Conservation (phyloP, 2,888 invertebrate species). For the Heliconius cydno region DNA sequence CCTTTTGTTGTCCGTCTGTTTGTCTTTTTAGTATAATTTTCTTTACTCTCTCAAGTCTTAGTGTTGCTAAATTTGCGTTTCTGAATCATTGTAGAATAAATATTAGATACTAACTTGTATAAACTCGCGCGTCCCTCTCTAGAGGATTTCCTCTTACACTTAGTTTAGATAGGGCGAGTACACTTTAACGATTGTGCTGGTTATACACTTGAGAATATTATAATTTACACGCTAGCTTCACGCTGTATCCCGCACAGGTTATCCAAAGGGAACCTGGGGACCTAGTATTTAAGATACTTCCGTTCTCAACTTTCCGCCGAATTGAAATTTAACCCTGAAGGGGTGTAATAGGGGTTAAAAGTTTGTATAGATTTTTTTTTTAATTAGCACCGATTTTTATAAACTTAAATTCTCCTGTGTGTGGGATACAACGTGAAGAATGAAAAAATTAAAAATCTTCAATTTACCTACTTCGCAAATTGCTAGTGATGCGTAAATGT, state of each 20-base stretch:
- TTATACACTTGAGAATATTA: not conserved
- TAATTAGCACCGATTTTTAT: too few species aligned
- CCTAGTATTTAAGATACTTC: too few species aligned
- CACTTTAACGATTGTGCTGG: slow-evolving; percentile 36
- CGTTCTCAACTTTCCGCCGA: too few species aligned
- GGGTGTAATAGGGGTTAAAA: too few species aligned
- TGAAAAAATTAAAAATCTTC: too few species aligned
- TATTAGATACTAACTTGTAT: not conserved
- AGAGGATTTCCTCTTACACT: slow-evolving; percentile 62
- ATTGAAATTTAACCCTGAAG: too few species aligned
- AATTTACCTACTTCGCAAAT: not conserved
- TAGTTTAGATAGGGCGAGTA: slow-evolving; percentile 57
- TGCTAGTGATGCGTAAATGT: not conserved
- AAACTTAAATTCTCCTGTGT: too few species aligned
- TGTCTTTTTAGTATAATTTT: too few species aligned
- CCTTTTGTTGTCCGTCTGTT: too few species aligned
- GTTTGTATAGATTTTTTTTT: too few species aligned
- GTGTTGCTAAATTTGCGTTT: not conserved
- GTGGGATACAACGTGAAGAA: not conserved
- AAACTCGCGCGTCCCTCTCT: slow-evolving; percentile 47
- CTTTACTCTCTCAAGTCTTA: not conserved
- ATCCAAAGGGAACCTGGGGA: too few species aligned
- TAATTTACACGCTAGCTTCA: not conserved
- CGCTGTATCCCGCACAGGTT: not conserved
- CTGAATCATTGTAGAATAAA: slow-evolving; percentile 17